Evolutionary conservation across 2,797 vertebrate species (phyloP).

Genomic region (Erethizon dorsatum): DNA sequence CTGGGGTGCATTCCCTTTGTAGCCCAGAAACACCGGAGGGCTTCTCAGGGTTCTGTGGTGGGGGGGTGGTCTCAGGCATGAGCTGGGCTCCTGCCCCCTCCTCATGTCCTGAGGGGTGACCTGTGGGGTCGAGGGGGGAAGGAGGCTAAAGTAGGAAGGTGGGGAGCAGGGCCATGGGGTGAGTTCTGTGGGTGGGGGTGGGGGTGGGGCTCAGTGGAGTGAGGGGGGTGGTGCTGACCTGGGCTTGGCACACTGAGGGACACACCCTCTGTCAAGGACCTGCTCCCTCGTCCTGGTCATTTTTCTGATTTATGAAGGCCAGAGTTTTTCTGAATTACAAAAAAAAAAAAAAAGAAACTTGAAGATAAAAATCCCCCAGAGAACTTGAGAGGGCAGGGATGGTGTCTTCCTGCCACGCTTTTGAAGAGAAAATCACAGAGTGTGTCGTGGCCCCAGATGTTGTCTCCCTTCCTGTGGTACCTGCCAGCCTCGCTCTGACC

Average conservation of each 20-base stretch:
- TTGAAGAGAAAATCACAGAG: conserved; percentile 51
- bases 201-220: neutral
- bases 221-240: neutral
- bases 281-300: too few species aligned
- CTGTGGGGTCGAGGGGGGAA: neutral
- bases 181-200: neutral
- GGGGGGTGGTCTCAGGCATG: neutral
- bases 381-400: neutral
- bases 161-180: neutral
- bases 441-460: neutral
- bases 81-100: too few species aligned
- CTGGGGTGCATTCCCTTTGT: neutral
- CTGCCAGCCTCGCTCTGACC: neutral
- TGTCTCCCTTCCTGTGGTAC: neutral
- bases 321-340: neutral
- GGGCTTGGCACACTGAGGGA: rapidly evolving
- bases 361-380: neutral
- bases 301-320: neutral
- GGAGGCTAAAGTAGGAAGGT: neutral
- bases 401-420: neutral
- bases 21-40: rapidly evolving
- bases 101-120: neutral
- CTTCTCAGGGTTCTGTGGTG: neutral
- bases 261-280: rapidly evolving
- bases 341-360: neutral